A percentile compares a stretch with the other conserved stretches of the same genome.
phyloP scores from a whole-genome alignment of 2,797 vertebrate genomes.

The Sardinella longiceps region DNA sequence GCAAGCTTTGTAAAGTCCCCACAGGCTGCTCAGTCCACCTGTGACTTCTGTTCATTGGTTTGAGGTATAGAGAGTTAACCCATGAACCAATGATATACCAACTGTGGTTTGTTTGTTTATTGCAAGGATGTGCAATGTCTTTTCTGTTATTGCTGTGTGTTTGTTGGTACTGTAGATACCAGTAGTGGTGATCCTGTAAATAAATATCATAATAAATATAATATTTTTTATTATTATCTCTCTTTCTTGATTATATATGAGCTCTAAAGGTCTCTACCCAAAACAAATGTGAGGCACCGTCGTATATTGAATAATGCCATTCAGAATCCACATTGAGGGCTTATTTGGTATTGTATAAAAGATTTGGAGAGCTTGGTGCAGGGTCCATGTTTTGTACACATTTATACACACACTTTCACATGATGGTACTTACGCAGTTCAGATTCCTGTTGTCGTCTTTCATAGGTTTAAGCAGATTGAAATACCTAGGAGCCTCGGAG shows the following conservation, averaged over 20 bases:
- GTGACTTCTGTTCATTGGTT: too few species aligned
- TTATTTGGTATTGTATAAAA: background rate
- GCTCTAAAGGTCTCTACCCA: background rate
- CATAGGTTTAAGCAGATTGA: too few species aligned
- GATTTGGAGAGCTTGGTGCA: too few species aligned
- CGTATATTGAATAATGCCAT: background rate
- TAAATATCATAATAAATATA: background rate
- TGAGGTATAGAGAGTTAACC: too few species aligned
- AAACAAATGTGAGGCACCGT: background rate
- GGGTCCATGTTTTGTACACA: too few species aligned
- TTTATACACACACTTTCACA: too few species aligned
- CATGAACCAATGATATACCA: too few species aligned
- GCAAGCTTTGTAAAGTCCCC: background rate
- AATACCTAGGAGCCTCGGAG: too few species aligned
- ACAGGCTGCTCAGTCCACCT: background rate
- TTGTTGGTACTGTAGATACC: background rate
- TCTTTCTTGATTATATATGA: background rate
- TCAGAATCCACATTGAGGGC: background rate
- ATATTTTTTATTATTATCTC: background rate
- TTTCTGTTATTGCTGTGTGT: background rate
- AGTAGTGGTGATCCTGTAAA: constrained; percentile 1
- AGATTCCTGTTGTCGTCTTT: too few species aligned
- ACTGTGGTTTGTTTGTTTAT: background rate
- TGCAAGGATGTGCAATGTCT: background rate
- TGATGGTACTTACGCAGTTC: too few species aligned